Evolutionary conservation across 2,113 vertebrate species (phyloP), one percentile per base, ranked within the genome.

Genomic region (Onychorhynchus coronatus): DNA sequence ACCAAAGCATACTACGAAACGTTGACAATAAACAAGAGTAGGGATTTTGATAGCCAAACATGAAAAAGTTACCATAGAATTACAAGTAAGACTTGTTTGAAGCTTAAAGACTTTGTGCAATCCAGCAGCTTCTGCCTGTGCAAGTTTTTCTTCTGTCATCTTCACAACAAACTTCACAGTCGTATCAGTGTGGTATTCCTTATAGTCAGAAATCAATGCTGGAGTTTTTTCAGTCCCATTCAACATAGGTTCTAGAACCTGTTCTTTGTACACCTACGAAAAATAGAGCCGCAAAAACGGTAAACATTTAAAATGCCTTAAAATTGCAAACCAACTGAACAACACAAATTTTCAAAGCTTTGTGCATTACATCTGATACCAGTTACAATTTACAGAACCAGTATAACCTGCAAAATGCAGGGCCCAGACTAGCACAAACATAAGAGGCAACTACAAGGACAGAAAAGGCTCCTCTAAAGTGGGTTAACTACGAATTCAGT

Each of bases 101-200:
- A 99, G 98, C 93, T 99, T 99, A 97, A 99, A 99, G 90, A 99
- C 99, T 97, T 99, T 99, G 97, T 99, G 99, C 65, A 99, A 97
- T 30, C 99, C 99, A 37, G 98, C 99, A 61, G 99, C 98, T 97
- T 99, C 99, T n/a, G 99, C 99, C 94, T 99, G 99, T 42, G 98
- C 98, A 94, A 99, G 98, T 77, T 99, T 99, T 96, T 99, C 99
- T 98, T 99, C 99, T 12, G 98, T 98, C 99, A 99, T 99, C 95
- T 99, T 99, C 55, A 99, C 99, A 95, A 99, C 98, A 96, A 99
- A 99, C 98, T 99, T 99, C 87, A 99, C 99, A 49, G 99, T 99
- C 8, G 98, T 97, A 88, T 99, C 99, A 21, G 99, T 99, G 96
- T 99, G 99, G 95, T 99, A 99, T 85, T 99, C 99, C 94, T 99